Evolutionary conservation across 2,888 invertebrate species (phyloP), one percentile per base, ranked within the genome.

Genomic region (Xestobium rufovillosum): DNA sequence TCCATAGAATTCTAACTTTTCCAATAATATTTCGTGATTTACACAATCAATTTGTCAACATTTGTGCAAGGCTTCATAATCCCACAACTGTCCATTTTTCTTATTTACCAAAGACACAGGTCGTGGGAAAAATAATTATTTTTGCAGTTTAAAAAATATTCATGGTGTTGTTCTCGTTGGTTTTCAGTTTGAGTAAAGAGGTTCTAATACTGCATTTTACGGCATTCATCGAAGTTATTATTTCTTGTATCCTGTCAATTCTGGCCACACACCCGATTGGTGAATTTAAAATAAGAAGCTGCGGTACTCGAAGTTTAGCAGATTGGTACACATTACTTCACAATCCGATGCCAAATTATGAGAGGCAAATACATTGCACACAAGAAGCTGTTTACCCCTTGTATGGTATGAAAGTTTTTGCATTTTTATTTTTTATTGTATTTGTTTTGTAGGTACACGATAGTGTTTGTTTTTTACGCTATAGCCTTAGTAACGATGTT

Each of bases 311-410:
- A 38, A 78, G 78, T 25, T 68, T 97, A 13, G 83, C 91, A 0
- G 97, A 98, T 67, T 98, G 96, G 96, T 98, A 98, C 61, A 94
- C 96, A 0, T 66, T 96, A 48, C 74, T 97, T 42, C 79, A 92
- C 57, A 98, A 98, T 68, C 97, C 97, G 3, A 82, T 79, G 48
- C 91, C 94, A 0, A 86, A 92, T 64, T 96, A 92, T 66, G 84
- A 85, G 39, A 77, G 80, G 43, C 83, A 83, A 11, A 64, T 96
- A 35, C 83, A 92, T 65, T 98, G 97, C 64, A 94, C 96, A 0
- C 94, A 97, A 59, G 97, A 98, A 68, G 92, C 95, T 38, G 95
- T 96, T 0, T 97, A 92, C 71, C 97, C 97, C 28, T 68, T 97
- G 90, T 96, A 75, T 77, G 83, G 75, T 44, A 55, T 3, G 15